Conservation (phyloP, 1,140 invertebrate species). For the Psilanteris sp. region DNA sequence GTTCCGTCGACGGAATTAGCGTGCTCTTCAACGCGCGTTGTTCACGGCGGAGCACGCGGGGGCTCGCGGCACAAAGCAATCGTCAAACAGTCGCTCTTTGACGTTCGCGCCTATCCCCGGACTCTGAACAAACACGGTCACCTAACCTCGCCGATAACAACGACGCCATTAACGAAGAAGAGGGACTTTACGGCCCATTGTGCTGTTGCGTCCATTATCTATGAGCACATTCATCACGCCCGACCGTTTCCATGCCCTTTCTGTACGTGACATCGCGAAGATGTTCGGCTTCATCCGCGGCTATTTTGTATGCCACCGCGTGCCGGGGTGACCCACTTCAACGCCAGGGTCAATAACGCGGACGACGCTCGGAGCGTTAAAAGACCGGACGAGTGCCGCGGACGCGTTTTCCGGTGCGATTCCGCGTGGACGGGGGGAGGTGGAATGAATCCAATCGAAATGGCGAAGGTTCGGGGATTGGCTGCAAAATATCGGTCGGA, state of each 20-base stretch:
- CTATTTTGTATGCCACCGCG: slow-evolving; percentile 2
- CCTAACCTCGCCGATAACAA: not conserved
- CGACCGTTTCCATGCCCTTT: not conserved
- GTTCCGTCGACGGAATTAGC: slow-evolving; percentile 14
- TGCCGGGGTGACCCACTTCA: slow-evolving; percentile 33
- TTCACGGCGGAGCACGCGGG: not conserved
- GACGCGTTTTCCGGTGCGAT: no score
- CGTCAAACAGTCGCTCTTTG: not conserved
- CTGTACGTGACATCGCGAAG: no score
- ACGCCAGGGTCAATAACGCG: slow-evolving; percentile 4
- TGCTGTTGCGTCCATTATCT: slow-evolving; percentile 1
- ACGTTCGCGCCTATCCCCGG: slow-evolving; percentile 1
- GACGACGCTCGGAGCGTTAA: no score
- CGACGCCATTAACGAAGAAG: not conserved
- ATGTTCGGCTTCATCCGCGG: not conserved
- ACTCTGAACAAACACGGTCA: not conserved
- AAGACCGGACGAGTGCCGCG: no score
- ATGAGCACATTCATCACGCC: slow-evolving; percentile 2
- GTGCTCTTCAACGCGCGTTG: slow-evolving; percentile 3
- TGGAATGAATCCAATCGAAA: slow-evolving; percentile 35
- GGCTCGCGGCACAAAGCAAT: not conserved
- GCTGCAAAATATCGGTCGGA: slow-evolving; percentile 35
- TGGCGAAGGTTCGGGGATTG: slow-evolving; percentile 34
- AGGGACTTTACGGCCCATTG: slow-evolving; percentile 10
- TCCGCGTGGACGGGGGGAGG: no score